Percentiles rank a stretch among this genome's conserved stretches.
phyloP scores from a whole-genome alignment of 2,113 vertebrate species.

The Sialia sialis region DNA sequence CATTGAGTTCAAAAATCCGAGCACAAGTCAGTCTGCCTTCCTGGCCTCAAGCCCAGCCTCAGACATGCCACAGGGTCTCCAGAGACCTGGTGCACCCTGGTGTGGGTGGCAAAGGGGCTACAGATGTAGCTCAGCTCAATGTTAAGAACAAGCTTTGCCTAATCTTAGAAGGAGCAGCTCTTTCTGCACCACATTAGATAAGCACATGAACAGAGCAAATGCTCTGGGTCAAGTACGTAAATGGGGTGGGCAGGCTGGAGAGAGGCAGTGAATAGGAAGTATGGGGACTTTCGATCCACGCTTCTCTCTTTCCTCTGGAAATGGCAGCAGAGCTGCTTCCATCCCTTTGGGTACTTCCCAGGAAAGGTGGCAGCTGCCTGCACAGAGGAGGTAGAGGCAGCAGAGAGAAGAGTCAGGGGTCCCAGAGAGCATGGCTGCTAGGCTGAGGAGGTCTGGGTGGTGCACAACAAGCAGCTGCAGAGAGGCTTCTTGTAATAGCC shows the following conservation, averaged over 20 bases:
- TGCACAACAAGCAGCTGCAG: neutral
- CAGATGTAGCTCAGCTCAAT: neutral
- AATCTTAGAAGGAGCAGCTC: neutral
- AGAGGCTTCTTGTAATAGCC: neutral
- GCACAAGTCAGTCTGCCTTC: neutral
- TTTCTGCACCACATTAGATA: neutral
- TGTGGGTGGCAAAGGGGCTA: neutral
- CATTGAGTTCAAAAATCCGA: fast-evolving
- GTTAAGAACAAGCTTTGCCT: neutral
- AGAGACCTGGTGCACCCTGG: neutral
- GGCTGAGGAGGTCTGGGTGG: neutral
- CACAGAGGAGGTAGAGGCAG: fast-evolving
- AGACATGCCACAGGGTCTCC: fast-evolving
- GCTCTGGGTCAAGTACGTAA: neutral
- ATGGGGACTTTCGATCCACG: neutral
- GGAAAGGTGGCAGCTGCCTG: neutral
- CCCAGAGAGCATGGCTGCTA: fast-evolving
- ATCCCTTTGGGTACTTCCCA: neutral
- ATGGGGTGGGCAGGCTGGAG: neutral
- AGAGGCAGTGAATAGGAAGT: neutral
- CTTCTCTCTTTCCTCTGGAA: neutral
- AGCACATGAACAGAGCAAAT: neutral
- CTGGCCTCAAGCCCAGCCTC: neutral
- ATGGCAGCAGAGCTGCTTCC: neutral
- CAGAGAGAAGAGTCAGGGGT: neutral